phyloP scores from a whole-genome alignment of 2,113 vertebrate genomes.

The Jaculus jaculus region DNA sequence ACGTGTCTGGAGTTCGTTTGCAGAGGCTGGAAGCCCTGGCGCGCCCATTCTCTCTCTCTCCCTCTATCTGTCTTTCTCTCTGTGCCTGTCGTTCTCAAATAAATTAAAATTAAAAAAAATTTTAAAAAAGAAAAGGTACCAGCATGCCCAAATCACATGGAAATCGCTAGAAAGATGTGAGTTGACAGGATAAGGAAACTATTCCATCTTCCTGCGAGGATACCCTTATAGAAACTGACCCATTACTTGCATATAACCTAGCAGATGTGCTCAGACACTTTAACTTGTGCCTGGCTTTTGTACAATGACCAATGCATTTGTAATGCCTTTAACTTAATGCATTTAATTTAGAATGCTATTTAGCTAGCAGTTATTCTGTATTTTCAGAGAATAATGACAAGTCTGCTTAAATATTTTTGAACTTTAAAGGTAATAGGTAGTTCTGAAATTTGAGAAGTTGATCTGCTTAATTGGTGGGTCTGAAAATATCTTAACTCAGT shows the following conservation, averaged over 20 bases:
- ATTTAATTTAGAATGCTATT: too few species aligned
- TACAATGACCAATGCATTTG: neutral
- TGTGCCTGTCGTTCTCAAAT: too few species aligned
- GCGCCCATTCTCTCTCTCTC: too few species aligned
- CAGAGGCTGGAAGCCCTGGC: too few species aligned
- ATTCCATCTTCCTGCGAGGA: neutral
- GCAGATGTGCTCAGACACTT: neutral
- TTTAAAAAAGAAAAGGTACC: neutral
- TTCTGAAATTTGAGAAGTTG: too few species aligned
- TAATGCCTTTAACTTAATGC: too few species aligned
- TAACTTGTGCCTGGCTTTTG: neutral
- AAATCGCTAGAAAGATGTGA: conserved; percentile 16
- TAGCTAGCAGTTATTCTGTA: neutral
- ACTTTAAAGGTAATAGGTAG: too few species aligned
- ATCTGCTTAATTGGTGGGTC: neutral
- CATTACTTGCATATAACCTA: neutral
- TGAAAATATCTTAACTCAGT: neutral
- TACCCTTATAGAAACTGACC: neutral
- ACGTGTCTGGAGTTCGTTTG: too few species aligned
- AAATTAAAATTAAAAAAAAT: too few species aligned
- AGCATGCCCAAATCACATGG: neutral
- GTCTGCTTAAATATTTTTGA: too few species aligned
- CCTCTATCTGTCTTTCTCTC: too few species aligned
- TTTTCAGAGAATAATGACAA: neutral
- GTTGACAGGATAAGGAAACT: neutral